Base-by-base conservation (phyloP, 2,113 vertebrate genomes). In the Brachyhypopomus gauderio region DNA sequence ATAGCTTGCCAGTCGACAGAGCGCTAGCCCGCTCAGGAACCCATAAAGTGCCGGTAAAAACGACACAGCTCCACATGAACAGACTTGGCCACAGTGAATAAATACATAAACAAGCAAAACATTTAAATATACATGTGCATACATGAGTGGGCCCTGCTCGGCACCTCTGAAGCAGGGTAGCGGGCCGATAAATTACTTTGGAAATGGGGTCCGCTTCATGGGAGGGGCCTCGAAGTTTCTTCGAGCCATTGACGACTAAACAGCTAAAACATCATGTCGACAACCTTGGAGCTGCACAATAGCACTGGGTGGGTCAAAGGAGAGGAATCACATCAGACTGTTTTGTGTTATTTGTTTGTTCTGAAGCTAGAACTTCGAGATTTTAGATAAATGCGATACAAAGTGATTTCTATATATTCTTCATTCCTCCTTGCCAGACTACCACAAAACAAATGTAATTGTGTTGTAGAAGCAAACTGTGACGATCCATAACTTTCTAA, bases 81-180 rank as follows among this genome's bases (percentile, higher is more conserved):
- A 56, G 75, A 58, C 59, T 22, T 22, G 56, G 36, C 74, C 75
- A 69, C 70, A 70, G 41, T 72, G 70, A 48, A 71, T 77, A 80
- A 79, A 78, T 77, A 81, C 81, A 81, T 81, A 88, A 84, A 86
- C 85, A 86, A 84, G 78, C 63, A 71, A 78, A 69, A 75, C 48
- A 17, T 84, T 82, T 82, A 86, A 84, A 86, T 67, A 81, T 69
- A 84, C 70, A 72, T 60, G 73, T 41, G 58, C 82, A 82, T 86
- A 84, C 58, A 75, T 73, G 75, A 82, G 78, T 56, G 63, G 27
- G 64, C 79, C 62, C 63, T 78, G 71, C 74, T 52, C 59, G 38
- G 23, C 71, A 73, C n/a, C 73, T 63, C 74, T 72, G 78, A 75
- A 86, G 82, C 80, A 74, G 76, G 71, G 64, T 81, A 80, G 78